Conservation (phyloP, 2,888 invertebrate genomes). For the Torymus auratus region DNA sequence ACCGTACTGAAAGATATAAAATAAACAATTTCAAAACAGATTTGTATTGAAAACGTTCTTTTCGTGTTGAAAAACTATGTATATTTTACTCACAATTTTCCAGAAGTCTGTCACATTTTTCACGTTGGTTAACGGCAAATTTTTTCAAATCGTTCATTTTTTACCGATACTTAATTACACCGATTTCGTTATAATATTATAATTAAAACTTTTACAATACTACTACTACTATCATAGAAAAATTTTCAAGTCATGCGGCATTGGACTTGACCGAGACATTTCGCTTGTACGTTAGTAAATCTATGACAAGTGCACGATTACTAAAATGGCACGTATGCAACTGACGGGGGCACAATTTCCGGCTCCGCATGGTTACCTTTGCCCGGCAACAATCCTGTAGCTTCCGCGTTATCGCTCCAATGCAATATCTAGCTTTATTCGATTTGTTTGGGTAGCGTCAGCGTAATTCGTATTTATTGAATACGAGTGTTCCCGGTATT, state of each 20-base stretch:
- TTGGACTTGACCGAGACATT: conserved; percentile 13
- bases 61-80: no score
- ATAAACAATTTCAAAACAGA: no score
- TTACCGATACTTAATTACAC: no score
- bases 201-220: neutral
- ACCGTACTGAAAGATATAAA: no score
- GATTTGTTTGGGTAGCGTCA: no score
- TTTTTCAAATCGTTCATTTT: neutral
- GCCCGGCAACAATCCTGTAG: conserved; percentile 13
- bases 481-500: neutral
- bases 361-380: no score
- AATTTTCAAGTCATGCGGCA: neutral
- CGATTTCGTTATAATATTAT: no score
- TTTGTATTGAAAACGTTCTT: no score
- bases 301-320: neutral
- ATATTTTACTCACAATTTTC: conserved; percentile 20
- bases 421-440: no score
- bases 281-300: neutral
- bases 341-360: no score
- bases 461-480: no score
- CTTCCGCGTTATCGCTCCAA: conserved; percentile 15
- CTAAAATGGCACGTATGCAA: neutral
- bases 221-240: neutral
- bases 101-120: conserved; percentile 11
- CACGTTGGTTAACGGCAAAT: neutral